Evolutionary conservation across 2,797 vertebrate genomes (phyloP).

Genomic region (Fundulus diaphanus): DNA sequence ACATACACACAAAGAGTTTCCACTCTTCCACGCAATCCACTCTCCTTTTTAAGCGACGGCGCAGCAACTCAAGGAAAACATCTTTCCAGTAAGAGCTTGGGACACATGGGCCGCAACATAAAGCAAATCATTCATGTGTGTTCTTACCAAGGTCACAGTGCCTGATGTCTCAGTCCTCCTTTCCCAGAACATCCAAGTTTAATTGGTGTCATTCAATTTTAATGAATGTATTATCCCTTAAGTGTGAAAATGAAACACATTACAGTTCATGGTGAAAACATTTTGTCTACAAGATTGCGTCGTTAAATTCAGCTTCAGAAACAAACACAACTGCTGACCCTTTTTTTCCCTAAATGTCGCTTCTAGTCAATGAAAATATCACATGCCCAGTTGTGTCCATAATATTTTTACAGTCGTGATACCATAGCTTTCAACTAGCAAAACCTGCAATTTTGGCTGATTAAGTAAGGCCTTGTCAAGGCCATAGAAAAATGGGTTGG

Average conservation of each 20-base stretch:
- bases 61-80: constrained; percentile 35
- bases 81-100: constrained; percentile 46
- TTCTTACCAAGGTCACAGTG: constrained; percentile 55
- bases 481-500: constrained; percentile 28
- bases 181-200: constrained; percentile 57
- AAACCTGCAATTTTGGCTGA: constrained; percentile 25
- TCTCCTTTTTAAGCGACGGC: constrained; percentile 39
- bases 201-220: constrained; percentile 64
- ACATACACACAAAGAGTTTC: constrained; percentile 16
- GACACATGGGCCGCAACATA: constrained; percentile 46
- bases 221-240: constrained; percentile 62
- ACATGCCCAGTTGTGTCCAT: constrained; percentile 11
- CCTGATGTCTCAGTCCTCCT: constrained; percentile 33
- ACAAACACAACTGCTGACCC: not conserved
- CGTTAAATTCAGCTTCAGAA: constrained; percentile 15
- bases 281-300: constrained; percentile 4
- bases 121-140: constrained; percentile 38
- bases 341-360: not conserved
- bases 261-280: constrained; percentile 8
- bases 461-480: constrained; percentile 35
- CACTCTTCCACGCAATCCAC: too few relatives aligned
- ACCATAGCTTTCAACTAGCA: constrained; percentile 31
- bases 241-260: constrained; percentile 37
- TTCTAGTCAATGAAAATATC: not conserved
- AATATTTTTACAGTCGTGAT: constrained; percentile 23